These are phyloP conservation scores for Sinocyclocheilus anshuiensis DNA, from an alignment of 2,113 vertebrate genomes.

Conservation along the genomic window DNA sequence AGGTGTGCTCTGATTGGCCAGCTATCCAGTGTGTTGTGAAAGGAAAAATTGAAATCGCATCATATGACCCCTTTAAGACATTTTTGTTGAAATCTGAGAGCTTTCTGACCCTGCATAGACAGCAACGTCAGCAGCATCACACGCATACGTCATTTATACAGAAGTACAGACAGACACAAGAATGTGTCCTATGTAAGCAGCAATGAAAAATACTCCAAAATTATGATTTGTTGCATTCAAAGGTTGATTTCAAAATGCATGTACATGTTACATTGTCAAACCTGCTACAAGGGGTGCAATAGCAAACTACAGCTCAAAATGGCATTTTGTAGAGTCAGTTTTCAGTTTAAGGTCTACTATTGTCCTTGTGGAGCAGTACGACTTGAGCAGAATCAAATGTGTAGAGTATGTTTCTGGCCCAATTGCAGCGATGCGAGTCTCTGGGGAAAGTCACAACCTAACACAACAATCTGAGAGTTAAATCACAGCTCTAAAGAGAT, in stretches of 20 bases:
- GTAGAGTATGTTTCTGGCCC: neutral
- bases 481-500: neutral
- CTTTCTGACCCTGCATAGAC: too few relatives aligned
- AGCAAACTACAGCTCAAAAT: neutral
- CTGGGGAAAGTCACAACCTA: slow-evolving; percentile 6
- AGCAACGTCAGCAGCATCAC: too few relatives aligned
- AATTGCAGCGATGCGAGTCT: neutral
- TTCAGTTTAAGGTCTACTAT: neutral
- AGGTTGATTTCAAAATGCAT: neutral
- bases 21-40: too few relatives aligned
- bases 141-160: neutral
- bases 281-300: neutral
- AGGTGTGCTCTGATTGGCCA: too few relatives aligned
- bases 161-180: neutral
- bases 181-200: neutral
- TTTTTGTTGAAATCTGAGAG: too few relatives aligned
- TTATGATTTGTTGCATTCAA: too few relatives aligned
- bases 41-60: too few relatives aligned
- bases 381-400: neutral
- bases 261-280: neutral
- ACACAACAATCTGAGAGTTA: neutral
- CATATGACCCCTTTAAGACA: too few relatives aligned
- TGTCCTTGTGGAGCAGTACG: neutral
- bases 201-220: neutral
- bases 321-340: neutral